phyloP scores from a whole-genome alignment of 1,140 invertebrate genomes.

The Brachionus plicatilis region DNA sequence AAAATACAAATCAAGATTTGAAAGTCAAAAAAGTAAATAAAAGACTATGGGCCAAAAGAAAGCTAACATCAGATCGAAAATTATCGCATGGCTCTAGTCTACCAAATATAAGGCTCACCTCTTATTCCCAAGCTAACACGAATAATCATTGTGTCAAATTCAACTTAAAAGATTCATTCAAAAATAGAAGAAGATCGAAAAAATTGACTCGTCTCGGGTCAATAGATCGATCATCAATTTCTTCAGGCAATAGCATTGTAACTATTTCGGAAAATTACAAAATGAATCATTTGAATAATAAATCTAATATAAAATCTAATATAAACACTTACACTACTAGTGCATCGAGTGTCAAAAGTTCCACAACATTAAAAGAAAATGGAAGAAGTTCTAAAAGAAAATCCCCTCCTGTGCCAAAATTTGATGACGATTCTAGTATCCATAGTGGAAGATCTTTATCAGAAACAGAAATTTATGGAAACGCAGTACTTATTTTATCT shows the following conservation, averaged over 20 bases:
- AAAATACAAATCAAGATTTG: not conserved
- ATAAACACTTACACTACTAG: not conserved
- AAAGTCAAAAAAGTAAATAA: not conserved
- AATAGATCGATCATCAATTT: not conserved
- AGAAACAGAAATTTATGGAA: slow-evolving; percentile 30
- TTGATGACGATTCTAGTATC: slow-evolving; percentile 15
- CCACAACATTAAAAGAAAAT: not conserved
- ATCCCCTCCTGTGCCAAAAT: not conserved
- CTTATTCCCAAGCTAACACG: not conserved
- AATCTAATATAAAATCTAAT: not conserved
- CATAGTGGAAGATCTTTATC: not conserved
- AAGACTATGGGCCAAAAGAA: not conserved
- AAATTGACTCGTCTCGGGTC: not conserved
- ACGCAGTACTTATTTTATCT: slow-evolving; percentile 13
- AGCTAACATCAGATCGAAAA: not conserved
- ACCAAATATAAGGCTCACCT: not conserved
- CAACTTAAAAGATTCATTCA: not conserved
- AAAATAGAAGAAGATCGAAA: not conserved
- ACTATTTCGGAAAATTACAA: not conserved
- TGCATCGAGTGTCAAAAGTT: not conserved
- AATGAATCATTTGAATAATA: not conserved
- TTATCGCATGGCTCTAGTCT: not conserved
- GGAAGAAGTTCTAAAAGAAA: not conserved
- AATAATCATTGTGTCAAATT: slow-evolving; percentile 6
- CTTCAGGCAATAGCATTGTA: not conserved